These are phyloP conservation scores for Isotomurus palustris DNA, from an alignment of 2,888 invertebrate species.

Conservation along the genomic window DNA sequence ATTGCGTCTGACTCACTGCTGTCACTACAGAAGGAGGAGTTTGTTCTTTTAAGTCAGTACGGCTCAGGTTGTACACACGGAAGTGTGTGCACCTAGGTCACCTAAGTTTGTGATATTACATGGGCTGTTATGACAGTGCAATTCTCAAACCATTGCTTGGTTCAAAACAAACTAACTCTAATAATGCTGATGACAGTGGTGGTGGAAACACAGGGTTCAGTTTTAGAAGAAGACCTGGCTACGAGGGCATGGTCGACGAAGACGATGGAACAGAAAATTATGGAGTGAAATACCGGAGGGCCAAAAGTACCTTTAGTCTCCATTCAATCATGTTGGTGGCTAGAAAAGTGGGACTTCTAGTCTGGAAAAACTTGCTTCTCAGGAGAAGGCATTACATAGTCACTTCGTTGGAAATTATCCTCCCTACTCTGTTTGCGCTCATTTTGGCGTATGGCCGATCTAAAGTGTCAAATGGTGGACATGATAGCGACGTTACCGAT, in stretches of 20 bases:
- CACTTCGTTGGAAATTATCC: constrained; percentile 42
- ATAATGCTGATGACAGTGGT: constrained; percentile 8
- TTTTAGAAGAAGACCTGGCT: constrained; percentile 13
- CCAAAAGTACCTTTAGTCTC: neutral
- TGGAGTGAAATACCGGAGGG: neutral
- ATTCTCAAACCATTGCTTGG: constrained; percentile 38
- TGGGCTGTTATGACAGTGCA: constrained; percentile 40
- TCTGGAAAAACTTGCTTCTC: constrained; percentile 46
- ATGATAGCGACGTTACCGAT: no score
- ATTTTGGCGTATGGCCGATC: constrained; percentile 27
- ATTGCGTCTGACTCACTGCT: no score
- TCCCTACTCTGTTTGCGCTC: constrained; percentile 43
- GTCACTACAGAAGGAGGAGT: no score
- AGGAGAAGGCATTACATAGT: constrained; percentile 44
- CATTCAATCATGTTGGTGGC: constrained; percentile 9
- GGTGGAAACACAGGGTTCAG: constrained; percentile 10
- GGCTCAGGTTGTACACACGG: constrained; percentile 15
- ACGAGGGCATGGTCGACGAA: constrained; percentile 17
- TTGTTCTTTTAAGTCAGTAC: constrained; percentile 1
- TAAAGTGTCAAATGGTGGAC: no score
- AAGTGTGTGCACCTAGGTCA: constrained; percentile 15
- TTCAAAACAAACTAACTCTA: constrained; percentile 18
- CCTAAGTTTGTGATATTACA: constrained; percentile 8
- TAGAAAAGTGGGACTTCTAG: constrained; percentile 36
- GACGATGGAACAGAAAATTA: constrained; percentile 9